phyloP scores from a whole-genome alignment of 1,140 invertebrate genomes.

The Hyles euphorbiae region DNA sequence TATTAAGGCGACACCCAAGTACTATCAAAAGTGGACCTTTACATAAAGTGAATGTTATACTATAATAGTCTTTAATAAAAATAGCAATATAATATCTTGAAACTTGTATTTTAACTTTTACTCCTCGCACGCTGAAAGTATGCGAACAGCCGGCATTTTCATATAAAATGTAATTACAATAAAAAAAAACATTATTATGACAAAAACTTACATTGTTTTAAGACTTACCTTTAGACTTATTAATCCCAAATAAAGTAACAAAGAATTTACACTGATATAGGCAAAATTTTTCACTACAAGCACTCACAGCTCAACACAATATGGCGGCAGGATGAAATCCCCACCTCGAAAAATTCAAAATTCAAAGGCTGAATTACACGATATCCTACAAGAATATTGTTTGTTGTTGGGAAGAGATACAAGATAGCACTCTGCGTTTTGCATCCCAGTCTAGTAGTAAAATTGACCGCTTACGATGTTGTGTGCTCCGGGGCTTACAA shows the following conservation, averaged over 20 bases:
- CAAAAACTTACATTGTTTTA: constrained; percentile 56
- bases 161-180: constrained; percentile 15
- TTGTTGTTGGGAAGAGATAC: constrained; percentile 3
- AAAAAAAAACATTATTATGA: constrained; percentile 31
- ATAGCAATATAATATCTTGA: no score
- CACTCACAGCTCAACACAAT: constrained; percentile 70
- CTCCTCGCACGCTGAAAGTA: constrained; percentile 15
- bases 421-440: background rate
- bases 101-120: constrained; percentile 5
- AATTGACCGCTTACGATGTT: background rate
- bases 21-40: no score
- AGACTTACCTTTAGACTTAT: constrained; percentile 53
- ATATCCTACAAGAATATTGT: background rate
- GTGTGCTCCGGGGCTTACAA: background rate
- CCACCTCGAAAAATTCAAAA: constrained; percentile 69
- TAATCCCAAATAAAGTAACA: constrained; percentile 59
- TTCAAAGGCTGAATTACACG: constrained; percentile 33
- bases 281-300: constrained; percentile 60
- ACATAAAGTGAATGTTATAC: no score
- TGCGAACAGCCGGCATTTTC: constrained; percentile 23
- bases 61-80: no score
- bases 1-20: no score
- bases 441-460: background rate
- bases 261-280: constrained; percentile 62
- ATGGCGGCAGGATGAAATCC: constrained; percentile 68